Conservation (phyloP, 2,888 invertebrate species). For the Stenichneumon culpator region DNA sequence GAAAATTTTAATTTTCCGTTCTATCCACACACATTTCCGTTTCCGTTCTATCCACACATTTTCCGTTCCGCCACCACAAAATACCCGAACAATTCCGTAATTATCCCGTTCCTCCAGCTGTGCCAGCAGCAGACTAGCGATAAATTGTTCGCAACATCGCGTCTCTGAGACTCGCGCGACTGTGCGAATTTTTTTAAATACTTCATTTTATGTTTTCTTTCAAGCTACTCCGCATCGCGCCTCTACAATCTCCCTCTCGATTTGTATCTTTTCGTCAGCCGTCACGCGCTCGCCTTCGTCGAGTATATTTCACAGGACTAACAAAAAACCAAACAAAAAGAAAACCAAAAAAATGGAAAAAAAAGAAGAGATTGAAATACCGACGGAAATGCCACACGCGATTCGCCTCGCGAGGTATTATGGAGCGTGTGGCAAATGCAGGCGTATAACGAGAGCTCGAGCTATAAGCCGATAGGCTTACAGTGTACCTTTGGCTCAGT, state of each 20-base stretch:
- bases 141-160: slow-evolving; percentile 29
- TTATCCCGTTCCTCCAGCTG: background rate
- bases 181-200: background rate
- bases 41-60: too few species aligned
- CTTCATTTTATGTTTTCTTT: slow-evolving; percentile 11
- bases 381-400: slow-evolving; percentile 58
- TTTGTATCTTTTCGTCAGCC: slow-evolving; percentile 59
- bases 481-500: slow-evolving; percentile 31
- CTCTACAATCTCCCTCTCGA: slow-evolving; percentile 19
- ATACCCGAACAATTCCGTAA: slow-evolving; percentile 8
- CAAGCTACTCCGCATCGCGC: slow-evolving; percentile 1
- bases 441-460: slow-evolving; percentile 14
- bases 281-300: slow-evolving; percentile 30
- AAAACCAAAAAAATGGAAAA: background rate
- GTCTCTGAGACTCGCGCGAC: slow-evolving; percentile 3
- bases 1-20: background rate
- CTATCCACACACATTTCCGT: too few species aligned
- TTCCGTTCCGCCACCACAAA: background rate
- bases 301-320: slow-evolving; percentile 30
- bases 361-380: slow-evolving; percentile 39
- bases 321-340: background rate
- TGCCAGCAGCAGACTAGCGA: slow-evolving; percentile 4
- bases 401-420: slow-evolving; percentile 37
- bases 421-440: slow-evolving; percentile 16
- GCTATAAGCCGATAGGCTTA: slow-evolving; percentile 28